Conservation (phyloP, 2,888 invertebrate species). For the Synergus itoensis region DNA sequence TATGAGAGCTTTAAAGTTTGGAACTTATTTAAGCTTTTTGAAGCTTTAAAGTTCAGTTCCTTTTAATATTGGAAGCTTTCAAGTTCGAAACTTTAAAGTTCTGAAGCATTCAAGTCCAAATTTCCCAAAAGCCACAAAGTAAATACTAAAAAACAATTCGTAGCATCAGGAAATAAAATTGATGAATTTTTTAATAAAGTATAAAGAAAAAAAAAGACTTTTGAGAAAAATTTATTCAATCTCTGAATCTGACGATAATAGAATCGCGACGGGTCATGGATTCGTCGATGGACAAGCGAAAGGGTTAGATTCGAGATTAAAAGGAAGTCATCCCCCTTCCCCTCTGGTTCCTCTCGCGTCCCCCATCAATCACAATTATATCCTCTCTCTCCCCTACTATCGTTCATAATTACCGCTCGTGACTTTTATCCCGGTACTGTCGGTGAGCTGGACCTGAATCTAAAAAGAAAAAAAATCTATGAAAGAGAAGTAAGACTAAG, state of each 20-base stretch:
- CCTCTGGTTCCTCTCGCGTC: conserved; percentile 65
- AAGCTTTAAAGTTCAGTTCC: too few species aligned
- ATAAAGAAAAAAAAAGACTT: not conserved
- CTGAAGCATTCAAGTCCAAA: too few species aligned
- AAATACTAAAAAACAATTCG: too few species aligned
- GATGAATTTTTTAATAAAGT: not conserved
- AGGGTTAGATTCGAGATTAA: conserved; percentile 77
- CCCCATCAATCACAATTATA: conserved; percentile 78
- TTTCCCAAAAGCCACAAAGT: too few species aligned
- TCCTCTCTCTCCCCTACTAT: conserved; percentile 70
- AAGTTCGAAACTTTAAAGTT: too few species aligned
- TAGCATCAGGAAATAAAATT: too few species aligned
- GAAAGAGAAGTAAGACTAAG: not conserved
- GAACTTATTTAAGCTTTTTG: too few species aligned
- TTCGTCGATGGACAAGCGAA: conserved; percentile 64
- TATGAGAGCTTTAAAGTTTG: too few species aligned
- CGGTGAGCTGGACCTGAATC: conserved; percentile 43
- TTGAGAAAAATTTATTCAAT: not conserved
- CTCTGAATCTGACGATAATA: conserved; percentile 27
- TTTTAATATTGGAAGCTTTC: too few species aligned
- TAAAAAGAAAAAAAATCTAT: conserved; percentile 47
- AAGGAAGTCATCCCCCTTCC: conserved; percentile 75
- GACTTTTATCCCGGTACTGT: conserved; percentile 69
- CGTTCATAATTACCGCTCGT: conserved; percentile 76
- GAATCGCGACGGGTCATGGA: conserved; percentile 13